Base-by-base conservation (phyloP, 2,113 vertebrate genomes). In the Osmerus eperlanus region DNA sequence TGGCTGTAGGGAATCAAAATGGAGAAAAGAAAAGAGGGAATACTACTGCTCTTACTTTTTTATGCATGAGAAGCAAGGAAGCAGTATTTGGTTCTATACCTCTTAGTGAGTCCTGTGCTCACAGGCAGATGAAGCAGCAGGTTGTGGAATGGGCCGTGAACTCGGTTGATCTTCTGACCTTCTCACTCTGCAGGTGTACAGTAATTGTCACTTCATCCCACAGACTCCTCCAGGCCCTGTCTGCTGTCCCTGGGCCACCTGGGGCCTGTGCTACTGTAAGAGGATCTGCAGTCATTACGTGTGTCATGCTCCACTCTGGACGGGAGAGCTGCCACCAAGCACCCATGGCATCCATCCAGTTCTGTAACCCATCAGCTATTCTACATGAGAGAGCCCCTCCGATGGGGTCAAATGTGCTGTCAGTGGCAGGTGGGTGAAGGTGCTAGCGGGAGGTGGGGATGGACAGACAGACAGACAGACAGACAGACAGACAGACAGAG, bases 251-350 rank as follows among this genome's bases (percentile, higher is more conserved):
- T 18, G 76, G 68, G 75, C 73, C 74, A 29, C 58, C 68, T 60
- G 61, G 74, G 76, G 76, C 72, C 56, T 74, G 68, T 51, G 65
- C 59, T 77, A 80, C 77, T 82, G 84, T 74, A 51, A 64, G 77
- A 85, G n/a, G 25, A 4, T 78, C 70, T 61, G 47, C 59, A 74
- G 71, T 75, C 79, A 61, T 61, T 77, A 65, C n/a, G 56, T 73
- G 65, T 80, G 76, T 78, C 84, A 75, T 55, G 67, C 66, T 72
- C 64, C 28, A 51, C 75, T 56, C 7, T 18, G 65, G 55, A 60
- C 61, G 71, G 73, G 59, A 21, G 47, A 64, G 70, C 62, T 56
- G 52, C 18, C 70, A 78, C 32, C 29, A 18, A 23, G 36, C 55
- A 18, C 29, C 59, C 6, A 1, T 68, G 78, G 77, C 61, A 67